Base-by-base conservation (phyloP, 2,888 invertebrate species). In the Drosophila silvestris region DNA sequence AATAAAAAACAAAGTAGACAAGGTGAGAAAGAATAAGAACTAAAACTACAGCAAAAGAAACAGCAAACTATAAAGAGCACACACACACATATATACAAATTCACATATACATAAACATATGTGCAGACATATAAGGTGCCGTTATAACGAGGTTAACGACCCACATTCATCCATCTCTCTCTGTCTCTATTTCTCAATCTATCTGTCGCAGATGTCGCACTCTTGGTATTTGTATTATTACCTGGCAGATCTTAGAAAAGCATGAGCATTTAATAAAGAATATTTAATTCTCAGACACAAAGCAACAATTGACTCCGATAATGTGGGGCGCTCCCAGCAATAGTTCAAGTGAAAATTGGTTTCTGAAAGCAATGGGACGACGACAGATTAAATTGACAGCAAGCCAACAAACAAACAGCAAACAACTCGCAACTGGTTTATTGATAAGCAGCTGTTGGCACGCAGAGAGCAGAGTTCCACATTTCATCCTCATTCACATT, bases 111-210 rank as follows among this genome's bases (percentile, higher is more conserved):
- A 26, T 50, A 61, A 39, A 47, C 32, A 52, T 35, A 47, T 52
- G 54, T 39, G 39, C n/a, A 61, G 60, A 72, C 72, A 69, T 74
- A 86, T 80, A 68, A 83, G 84, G 83, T 90, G 84, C 91, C 91
- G 91, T 91, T 91, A 91, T 86, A 88, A 84, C 83, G 89, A 91
- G 91, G 92, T 91, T 85, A 83, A 90, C 87, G 91, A 90, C 91
- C 92, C 67, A 91, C 82, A 86, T 81, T 77, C 69, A 69, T 77
- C 80, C 67, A 37, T 66, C 68, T 71, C 72, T 63, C 57, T 37
- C 57, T 53, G 64, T 56, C 58, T 53, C 30, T 16, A 26, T 47
- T 47, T 57, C 41, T 22, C 30, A 44, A 56, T 57, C 63, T 50
- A 28, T 37, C 54, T 57, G 50, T 71, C 44, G 67, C 53, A 63